These are phyloP conservation scores for Drosophila miranda DNA, from an alignment of 1,140 invertebrate species.

Conservation along the genomic window DNA sequence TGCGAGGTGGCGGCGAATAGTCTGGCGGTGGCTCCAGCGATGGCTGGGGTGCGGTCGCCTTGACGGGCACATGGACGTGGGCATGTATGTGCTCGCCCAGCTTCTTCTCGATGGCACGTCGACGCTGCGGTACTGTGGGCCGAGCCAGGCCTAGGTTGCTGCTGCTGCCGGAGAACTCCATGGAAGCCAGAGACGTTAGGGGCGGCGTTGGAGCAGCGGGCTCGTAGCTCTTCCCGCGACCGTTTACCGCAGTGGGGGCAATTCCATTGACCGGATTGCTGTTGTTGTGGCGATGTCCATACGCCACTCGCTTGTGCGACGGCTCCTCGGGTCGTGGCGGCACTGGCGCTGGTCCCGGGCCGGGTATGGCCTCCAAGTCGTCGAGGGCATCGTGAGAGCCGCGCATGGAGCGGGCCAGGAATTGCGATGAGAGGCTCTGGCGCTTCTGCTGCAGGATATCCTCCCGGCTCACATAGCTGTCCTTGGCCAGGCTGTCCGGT, in stretches of 20 bases:
- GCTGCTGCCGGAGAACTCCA: constrained; percentile 38
- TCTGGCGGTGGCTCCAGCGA: constrained; percentile 86
- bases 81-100: constrained; percentile 50
- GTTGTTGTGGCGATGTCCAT: constrained; percentile 43
- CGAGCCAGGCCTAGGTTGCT: constrained; percentile 32
- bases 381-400: constrained; percentile 68
- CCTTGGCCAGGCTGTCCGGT: constrained; percentile 18
- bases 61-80: constrained; percentile 1
- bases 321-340: constrained; percentile 38
- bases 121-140: constrained; percentile 85
- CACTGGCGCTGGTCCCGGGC: not conserved
- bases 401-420: constrained; percentile 65
- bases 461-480: constrained; percentile 77
- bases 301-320: constrained; percentile 53
- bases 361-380: constrained; percentile 67
- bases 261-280: constrained; percentile 23
- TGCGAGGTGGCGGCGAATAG: constrained; percentile 86
- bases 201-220: constrained; percentile 6
- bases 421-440: constrained; percentile 75
- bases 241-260: constrained; percentile 17
- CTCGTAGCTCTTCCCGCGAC: constrained; percentile 59
- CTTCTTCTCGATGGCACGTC: constrained; percentile 83
- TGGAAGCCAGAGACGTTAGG: not conserved
- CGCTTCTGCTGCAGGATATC: constrained; percentile 79
- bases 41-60: constrained; percentile 15